Base-by-base conservation (phyloP, 2,888 invertebrate genomes). In the Dynastes tityus region DNA sequence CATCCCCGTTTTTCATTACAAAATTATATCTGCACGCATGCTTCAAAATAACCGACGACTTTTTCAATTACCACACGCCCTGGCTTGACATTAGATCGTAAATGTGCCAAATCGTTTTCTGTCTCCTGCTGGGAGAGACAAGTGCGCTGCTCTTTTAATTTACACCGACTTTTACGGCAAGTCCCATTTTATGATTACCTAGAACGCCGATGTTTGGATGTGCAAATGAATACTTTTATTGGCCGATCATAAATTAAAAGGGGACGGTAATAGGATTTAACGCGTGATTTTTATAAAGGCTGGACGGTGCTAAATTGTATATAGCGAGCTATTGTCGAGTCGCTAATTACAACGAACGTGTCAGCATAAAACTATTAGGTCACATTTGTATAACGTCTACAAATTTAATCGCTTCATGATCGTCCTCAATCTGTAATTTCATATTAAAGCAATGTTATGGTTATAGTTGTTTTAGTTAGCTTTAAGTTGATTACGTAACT, bases 131-230 rank as follows among this genome's bases (percentile, higher is more conserved):
- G 45, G 73, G 61, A 22, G 45, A 27, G 73, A 61, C 73, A 11
- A 73, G 58, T 73, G 45, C 73, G 61, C 58, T 73, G 58, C 61
- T 73, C 58, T 73, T 61, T 61, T 73, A 73, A 73, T 73, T 73
- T 61, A 73, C 73, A 61, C 37, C 45, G 73, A 61, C 73, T 73
- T 73, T 73, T 58, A 61, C 58, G 29, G 27, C 16, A 37, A 61
- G 40, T 27, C 40, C 58, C 27, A 58, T 58, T 58, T 61, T 73
- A 73, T 73, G 16, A 55, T 40, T 45, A 37, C 40, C 61, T 40
- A 73, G 45, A 22, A 32, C 58, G 73, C 27, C 40, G 22, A 73
- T 61, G 27, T 55, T 73, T 45, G 22, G 22, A 58, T 45, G 58
- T 40, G 37, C 73, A 73, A 61, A 73, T 61, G 73, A 73, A 58